phyloP scores from a whole-genome alignment of 2,888 invertebrate genomes.

The Amblyteles armatorius region DNA sequence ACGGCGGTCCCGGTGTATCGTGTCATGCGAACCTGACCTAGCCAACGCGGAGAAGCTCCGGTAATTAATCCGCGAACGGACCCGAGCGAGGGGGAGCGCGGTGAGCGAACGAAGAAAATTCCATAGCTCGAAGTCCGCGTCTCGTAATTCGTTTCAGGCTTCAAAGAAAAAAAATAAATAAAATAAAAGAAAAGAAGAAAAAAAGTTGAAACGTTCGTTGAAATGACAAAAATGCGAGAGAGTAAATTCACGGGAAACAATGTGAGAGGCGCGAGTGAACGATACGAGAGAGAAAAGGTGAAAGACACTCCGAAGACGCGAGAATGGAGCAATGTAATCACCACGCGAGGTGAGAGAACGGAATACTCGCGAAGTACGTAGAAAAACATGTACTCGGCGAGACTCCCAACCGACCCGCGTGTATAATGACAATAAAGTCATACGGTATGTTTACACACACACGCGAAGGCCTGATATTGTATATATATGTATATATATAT shows the following conservation, averaged over 20 bases:
- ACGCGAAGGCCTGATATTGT: no score
- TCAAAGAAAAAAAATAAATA: no score
- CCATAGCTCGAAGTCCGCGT: slow-evolving; percentile 32
- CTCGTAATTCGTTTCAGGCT: not conserved
- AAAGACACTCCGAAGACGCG: slow-evolving; percentile 5
- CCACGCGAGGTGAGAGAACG: slow-evolving; percentile 58
- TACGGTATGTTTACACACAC: not conserved
- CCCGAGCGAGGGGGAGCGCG: not conserved
- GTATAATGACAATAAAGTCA: slow-evolving; percentile 56
- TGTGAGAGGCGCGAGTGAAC: slow-evolving; percentile 9
- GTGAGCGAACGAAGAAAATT: slow-evolving; percentile 42
- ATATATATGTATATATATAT: not conserved
- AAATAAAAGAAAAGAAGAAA: no score
- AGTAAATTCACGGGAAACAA: slow-evolving; percentile 53
- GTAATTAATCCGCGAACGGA: slow-evolving; percentile 65
- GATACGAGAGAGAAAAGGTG: not conserved
- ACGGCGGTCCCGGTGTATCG: slow-evolving; percentile 52
- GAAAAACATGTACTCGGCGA: slow-evolving; percentile 38
- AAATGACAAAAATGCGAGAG: slow-evolving; percentile 61
- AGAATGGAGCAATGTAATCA: slow-evolving; percentile 19
- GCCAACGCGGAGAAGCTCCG: slow-evolving; percentile 49
- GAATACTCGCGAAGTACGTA: slow-evolving; percentile 20
- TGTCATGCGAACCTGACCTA: slow-evolving; percentile 69
- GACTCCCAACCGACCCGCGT: slow-evolving; percentile 16
- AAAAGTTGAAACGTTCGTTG: not conserved